These are phyloP conservation scores for Paracentrotus lividus DNA, from an alignment of 53 echinoderm and acorn worm genomes.

Conservation along the genomic window DNA sequence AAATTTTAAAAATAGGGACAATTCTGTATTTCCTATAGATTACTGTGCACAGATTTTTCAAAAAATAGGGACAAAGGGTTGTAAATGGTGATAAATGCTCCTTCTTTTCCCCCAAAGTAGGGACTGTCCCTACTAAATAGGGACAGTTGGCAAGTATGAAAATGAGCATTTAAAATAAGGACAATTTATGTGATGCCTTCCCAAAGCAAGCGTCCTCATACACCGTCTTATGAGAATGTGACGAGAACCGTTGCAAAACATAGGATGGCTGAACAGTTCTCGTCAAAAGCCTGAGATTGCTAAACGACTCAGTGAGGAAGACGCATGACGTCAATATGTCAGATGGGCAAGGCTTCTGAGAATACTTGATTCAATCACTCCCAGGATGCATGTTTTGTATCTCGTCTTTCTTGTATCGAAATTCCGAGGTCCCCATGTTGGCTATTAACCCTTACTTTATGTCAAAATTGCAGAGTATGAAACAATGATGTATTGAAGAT, in stretches of 20 bases:
- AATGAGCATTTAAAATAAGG: slow-evolving; percentile 2
- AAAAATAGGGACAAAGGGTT: too few relatives aligned
- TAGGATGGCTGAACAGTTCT: neutral
- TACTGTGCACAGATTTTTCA: too few relatives aligned
- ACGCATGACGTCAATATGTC: slow-evolving; percentile 60
- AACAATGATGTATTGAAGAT: neutral
- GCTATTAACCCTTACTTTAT: neutral
- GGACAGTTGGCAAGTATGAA: too few relatives aligned
- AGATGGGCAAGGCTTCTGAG: slow-evolving; percentile 30
- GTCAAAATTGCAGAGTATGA: too few relatives aligned
- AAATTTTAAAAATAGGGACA: too few relatives aligned
- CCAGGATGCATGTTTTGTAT: slow-evolving; percentile 32
- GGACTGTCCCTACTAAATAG: too few relatives aligned
- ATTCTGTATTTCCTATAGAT: too few relatives aligned
- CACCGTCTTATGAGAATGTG: slow-evolving; percentile 25
- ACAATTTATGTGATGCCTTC: slow-evolving; percentile 46
- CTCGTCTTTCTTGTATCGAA: slow-evolving; percentile 4
- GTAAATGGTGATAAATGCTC: too few relatives aligned
- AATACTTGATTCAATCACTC: slow-evolving; percentile 23
- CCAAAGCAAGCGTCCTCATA: neutral
- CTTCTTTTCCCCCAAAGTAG: too few relatives aligned
- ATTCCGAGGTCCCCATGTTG: neutral
- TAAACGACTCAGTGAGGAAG: neutral
- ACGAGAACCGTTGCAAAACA: neutral
- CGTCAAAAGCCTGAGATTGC: slow-evolving; percentile 22